A percentile compares a stretch with the other conserved stretches of the same genome.
phyloP scores from a whole-genome alignment of 2,888 invertebrate species.

The Ormyrus labotus region DNA sequence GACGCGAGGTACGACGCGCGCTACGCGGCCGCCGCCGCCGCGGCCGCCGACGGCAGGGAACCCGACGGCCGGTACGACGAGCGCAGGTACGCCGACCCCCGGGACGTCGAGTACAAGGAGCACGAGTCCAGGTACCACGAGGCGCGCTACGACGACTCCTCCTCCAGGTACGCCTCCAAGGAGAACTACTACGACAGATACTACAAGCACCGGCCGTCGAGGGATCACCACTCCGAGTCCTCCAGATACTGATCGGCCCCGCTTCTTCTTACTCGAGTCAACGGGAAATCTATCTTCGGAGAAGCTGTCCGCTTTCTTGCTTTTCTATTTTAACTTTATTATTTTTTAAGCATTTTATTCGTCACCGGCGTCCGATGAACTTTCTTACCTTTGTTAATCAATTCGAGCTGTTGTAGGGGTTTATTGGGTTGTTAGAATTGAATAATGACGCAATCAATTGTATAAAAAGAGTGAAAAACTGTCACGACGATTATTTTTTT shows the following conservation, averaged over 20 bases:
- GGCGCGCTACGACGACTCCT: slow-evolving; percentile 59
- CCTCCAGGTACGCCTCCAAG: slow-evolving; percentile 65
- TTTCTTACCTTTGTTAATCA: slow-evolving; percentile 6
- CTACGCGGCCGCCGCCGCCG: slow-evolving; percentile 61
- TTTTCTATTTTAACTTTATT: background rate
- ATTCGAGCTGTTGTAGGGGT: too few relatives aligned
- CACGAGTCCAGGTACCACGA: slow-evolving; percentile 66
- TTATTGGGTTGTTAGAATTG: too few relatives aligned
- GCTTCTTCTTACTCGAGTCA: background rate
- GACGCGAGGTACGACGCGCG: slow-evolving; percentile 46
- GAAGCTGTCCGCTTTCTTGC: background rate
- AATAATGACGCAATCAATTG: background rate
- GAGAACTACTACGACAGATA: slow-evolving; percentile 74
- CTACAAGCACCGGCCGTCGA: slow-evolving; percentile 72
- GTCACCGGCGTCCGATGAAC: too few relatives aligned
- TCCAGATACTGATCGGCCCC: slow-evolving; percentile 69
- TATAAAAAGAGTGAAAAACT: background rate
- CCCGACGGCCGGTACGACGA: slow-evolving; percentile 63
- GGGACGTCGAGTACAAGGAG: slow-evolving; percentile 61
- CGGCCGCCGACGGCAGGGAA: slow-evolving; percentile 51
- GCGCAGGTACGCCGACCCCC: slow-evolving; percentile 54
- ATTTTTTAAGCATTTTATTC: too few relatives aligned
- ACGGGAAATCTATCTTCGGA: slow-evolving; percentile 15
- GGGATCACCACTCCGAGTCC: slow-evolving; percentile 72
- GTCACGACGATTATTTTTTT: background rate